Evolutionary conservation across 2,797 vertebrate genomes (phyloP), one percentile per base, ranked within the genome.

Genomic region (Triplophysa bombifrons): DNA sequence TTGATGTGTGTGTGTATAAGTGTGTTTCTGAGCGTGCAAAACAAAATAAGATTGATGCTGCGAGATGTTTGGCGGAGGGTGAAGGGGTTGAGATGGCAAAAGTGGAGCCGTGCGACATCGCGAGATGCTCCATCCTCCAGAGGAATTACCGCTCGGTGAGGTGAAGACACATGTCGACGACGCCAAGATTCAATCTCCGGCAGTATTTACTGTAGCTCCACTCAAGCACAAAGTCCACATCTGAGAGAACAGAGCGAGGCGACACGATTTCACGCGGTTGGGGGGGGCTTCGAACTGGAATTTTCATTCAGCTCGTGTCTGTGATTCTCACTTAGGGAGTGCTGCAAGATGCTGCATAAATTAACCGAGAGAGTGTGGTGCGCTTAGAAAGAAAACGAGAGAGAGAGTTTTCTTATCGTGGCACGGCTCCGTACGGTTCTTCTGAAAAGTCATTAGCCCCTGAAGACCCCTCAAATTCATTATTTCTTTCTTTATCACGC

Each of bases 281-380:
- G 53, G 74, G 74, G 68, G 65, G 67, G 74, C 34, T 38, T 63
- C 56, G 14, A 64, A 46, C 46, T 66, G 13, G 48, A 72, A 72
- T 79, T 79, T 61, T 14, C 61, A 76, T 76, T 81, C 75, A 3
- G 68, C 60, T 74, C 22, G 74, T 82, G 80, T 80, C 72, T 22
- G 17, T 25, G 66, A 85, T 90, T 84, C 80, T 86, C 88, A 86
- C 83, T 80, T 60, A 38, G 80, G 86, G 68, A 80, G 84, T 88
- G 85, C 90, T 84, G 91, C 91, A 91, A 91, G 87, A 90, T 90
- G 85, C 87, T 86, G 91, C 90, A 93, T 93, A 91, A 91, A 93
- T 93, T 89, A 93, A 90, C 64, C 53, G 75, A 65, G 73, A 61
- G 65, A 74, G 27, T 8, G 3, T 65, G 60, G 53, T 72, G 63